phyloP scores from a whole-genome alignment of 2,797 vertebrate species.

The Enteromius mattozi region DNA sequence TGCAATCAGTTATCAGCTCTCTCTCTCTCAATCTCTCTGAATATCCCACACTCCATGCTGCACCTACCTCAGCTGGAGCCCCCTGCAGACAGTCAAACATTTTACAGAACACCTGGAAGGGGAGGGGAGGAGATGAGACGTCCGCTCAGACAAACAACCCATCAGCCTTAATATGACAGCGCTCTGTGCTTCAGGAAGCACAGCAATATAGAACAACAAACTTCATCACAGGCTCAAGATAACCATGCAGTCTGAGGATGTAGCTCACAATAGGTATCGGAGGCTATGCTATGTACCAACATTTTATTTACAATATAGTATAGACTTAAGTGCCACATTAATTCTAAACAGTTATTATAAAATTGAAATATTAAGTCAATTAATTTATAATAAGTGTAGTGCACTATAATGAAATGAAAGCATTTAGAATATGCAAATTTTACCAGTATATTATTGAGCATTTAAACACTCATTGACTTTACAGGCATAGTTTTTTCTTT shows the following conservation, averaged over 20 bases:
- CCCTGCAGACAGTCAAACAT: conserved; percentile 78
- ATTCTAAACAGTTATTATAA: not conserved
- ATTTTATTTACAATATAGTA: conserved; percentile 12
- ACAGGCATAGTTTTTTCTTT: not conserved
- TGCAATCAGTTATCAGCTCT: conserved; percentile 34
- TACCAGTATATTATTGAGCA: not conserved
- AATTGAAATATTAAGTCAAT: too few species aligned
- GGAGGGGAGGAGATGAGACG: conserved; percentile 53
- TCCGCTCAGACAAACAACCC: conserved; percentile 14
- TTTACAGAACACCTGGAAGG: conserved; percentile 76
- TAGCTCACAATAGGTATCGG: not conserved
- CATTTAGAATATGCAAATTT: not conserved
- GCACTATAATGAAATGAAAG: not conserved
- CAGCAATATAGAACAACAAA: conserved; percentile 11
- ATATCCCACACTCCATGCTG: conserved; percentile 55
- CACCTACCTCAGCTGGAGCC: conserved; percentile 72
- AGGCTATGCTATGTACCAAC: not conserved
- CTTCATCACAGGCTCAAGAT: not conserved
- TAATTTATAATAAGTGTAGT: too few species aligned
- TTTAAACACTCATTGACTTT: not conserved
- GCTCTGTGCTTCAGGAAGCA: conserved; percentile 1
- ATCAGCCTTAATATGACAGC: conserved; percentile 24
- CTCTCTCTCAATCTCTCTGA: not conserved
- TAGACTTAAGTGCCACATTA: not conserved
- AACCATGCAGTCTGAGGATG: not conserved